A percentile compares a stretch with the other conserved stretches of the same genome.
These are phyloP conservation scores for Hypolimnas misippus DNA, from an alignment of 2,888 invertebrate species.

Conservation along the genomic window DNA sequence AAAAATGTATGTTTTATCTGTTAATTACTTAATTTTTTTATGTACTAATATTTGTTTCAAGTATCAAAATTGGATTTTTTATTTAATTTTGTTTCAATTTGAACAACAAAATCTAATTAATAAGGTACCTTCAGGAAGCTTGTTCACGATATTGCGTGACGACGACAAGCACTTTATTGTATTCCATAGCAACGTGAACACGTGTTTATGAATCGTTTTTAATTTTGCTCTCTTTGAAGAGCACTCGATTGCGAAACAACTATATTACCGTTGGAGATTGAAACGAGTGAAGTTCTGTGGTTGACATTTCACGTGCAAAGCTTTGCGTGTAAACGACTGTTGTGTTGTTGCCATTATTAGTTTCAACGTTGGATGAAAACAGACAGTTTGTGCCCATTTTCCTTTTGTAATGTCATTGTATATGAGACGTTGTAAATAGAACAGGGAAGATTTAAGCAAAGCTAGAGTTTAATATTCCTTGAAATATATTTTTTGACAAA, in stretches of 20 bases:
- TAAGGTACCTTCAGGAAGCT: constrained; percentile 1
- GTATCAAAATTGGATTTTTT: too few relatives aligned
- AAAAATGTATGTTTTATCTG: too few relatives aligned
- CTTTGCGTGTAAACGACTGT: constrained; percentile 11
- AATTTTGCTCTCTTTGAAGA: constrained; percentile 3
- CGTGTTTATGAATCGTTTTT: constrained; percentile 12
- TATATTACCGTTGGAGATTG: background rate
- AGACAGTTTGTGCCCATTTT: background rate
- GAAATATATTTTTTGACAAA: too few relatives aligned
- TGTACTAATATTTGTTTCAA: too few relatives aligned
- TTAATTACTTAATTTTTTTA: too few relatives aligned
- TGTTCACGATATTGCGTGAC: constrained; percentile 8
- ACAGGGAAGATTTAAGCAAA: too few relatives aligned
- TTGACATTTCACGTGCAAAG: constrained; percentile 14
- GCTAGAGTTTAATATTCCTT: too few relatives aligned
- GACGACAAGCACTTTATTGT: constrained; percentile 6
- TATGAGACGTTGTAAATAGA: background rate
- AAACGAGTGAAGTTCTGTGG: constrained; percentile 6
- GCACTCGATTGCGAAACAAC: background rate
- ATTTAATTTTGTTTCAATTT: background rate
- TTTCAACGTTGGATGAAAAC: background rate
- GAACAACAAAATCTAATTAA: background rate
- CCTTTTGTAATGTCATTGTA: background rate
- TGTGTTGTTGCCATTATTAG: background rate
- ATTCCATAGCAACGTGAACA: constrained; percentile 4